Evolutionary conservation across 2,888 invertebrate species (phyloP).

Genomic region (Helleia helle): DNA sequence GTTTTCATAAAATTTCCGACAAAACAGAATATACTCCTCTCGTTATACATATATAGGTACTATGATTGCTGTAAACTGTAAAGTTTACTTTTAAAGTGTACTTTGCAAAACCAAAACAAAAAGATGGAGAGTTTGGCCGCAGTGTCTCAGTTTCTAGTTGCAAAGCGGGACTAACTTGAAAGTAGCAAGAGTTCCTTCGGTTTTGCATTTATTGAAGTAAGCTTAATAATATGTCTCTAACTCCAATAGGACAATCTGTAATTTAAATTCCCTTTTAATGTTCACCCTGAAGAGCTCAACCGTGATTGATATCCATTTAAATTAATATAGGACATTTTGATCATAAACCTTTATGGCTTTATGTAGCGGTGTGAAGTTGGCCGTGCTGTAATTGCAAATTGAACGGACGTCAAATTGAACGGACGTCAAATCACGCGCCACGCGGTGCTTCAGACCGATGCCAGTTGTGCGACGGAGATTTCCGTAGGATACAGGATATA

Average conservation of each 20-base stretch:
- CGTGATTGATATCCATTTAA: background rate
- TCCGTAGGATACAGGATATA: conserved; percentile 13
- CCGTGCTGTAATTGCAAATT: conserved; percentile 41
- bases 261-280: background rate
- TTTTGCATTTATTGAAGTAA: too few species aligned
- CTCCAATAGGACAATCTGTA: background rate
- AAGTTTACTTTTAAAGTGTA: too few species aligned
- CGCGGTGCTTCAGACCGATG: conserved; percentile 34
- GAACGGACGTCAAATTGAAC: conserved; percentile 44
- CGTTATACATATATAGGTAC: too few species aligned
- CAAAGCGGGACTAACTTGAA: too few species aligned
- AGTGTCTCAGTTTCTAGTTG: too few species aligned
- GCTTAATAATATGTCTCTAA: too few species aligned
- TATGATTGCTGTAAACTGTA: too few species aligned
- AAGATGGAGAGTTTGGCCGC: too few species aligned
- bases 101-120: too few species aligned
- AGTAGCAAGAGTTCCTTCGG: too few species aligned
- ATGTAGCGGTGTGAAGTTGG: conserved; percentile 22
- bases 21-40: too few species aligned
- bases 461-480: conserved; percentile 20
- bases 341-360: conserved; percentile 1
- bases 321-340: background rate
- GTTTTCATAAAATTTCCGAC: too few species aligned
- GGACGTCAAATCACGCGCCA: conserved; percentile 36
- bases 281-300: background rate